These are phyloP conservation scores for Psix sp. DNA, from an alignment of 1,140 invertebrate genomes.

Conservation along the genomic window DNA sequence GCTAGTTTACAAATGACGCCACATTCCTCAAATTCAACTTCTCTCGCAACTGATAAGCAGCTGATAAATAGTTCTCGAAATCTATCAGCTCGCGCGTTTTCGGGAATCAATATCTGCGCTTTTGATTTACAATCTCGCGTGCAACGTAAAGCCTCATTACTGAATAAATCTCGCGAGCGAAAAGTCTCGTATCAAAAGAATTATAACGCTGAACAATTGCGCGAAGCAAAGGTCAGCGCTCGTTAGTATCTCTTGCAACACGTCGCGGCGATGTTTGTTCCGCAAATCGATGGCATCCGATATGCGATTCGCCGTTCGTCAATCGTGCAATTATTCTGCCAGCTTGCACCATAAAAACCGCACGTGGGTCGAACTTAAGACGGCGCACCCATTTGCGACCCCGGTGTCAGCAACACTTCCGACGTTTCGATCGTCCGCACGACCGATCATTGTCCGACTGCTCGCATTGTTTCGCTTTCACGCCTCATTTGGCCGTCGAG, in stretches of 20 bases:
- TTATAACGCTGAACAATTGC: slow-evolving; percentile 28
- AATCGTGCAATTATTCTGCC: slow-evolving; percentile 8
- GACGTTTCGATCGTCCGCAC: slow-evolving; percentile 19
- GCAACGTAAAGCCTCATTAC: slow-evolving; percentile 1
- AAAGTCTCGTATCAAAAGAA: slow-evolving; percentile 15
- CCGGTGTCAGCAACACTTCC: slow-evolving; percentile 45
- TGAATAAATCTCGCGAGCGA: slow-evolving; percentile 2
- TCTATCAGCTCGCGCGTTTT: too few species aligned
- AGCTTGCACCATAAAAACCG: slow-evolving; percentile 19
- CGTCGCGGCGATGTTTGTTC: background rate
- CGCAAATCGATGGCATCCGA: slow-evolving; percentile 27
- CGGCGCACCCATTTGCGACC: slow-evolving; percentile 49
- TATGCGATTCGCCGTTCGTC: slow-evolving; percentile 28
- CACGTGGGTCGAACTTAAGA: slow-evolving; percentile 50
- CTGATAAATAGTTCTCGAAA: background rate
- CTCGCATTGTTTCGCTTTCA: slow-evolving; percentile 51
- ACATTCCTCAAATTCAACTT: slow-evolving; percentile 6
- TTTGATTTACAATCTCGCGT: slow-evolving; percentile 3
- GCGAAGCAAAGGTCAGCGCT: slow-evolving; percentile 28
- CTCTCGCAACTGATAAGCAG: too few species aligned
- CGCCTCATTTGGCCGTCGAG: slow-evolving; percentile 39
- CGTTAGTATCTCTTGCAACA: too few species aligned
- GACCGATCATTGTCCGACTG: slow-evolving; percentile 30
- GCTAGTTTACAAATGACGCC: too few species aligned
- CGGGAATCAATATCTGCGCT: background rate